Percentiles rank a stretch among this genome's conserved stretches.
Conservation (phyloP, 2,888 invertebrate genomes). For the Drosophila falleni region DNA sequence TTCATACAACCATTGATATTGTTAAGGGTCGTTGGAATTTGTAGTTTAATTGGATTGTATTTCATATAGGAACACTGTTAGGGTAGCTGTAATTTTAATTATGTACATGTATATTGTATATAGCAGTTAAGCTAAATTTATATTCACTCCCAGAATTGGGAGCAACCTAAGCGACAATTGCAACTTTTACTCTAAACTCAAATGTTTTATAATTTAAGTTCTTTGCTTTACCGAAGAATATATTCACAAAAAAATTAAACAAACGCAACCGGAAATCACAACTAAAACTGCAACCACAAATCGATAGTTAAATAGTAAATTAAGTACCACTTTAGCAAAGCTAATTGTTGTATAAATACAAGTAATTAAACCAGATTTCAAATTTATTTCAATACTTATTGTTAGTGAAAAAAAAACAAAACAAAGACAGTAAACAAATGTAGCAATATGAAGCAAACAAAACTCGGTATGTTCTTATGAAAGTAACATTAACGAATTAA, state of each 20-base stretch:
- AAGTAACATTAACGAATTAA: conserved; percentile 82
- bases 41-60: conserved; percentile 74
- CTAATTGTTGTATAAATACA: conserved; percentile 82
- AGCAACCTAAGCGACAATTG: conserved; percentile 32
- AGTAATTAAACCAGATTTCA: conserved; percentile 56
- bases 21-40: conserved; percentile 79
- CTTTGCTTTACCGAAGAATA: conserved; percentile 41
- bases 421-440: conserved; percentile 51
- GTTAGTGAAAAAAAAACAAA: conserved; percentile 33
- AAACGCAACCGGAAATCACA: conserved; percentile 7
- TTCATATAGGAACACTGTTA: conserved; percentile 74
- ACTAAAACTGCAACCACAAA: conserved; percentile 29
- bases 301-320: conserved; percentile 47
- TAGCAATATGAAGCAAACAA: conserved; percentile 76
- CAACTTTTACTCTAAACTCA: conserved; percentile 29
- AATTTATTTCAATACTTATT: conserved; percentile 60
- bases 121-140: conserved; percentile 67
- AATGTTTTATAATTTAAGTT: conserved; percentile 25
- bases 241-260: conserved; percentile 25
- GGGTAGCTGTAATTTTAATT: conserved; percentile 70
- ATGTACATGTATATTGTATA: conserved; percentile 78
- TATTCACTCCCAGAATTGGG: conserved; percentile 18
- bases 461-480: conserved; percentile 81
- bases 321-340: conserved; percentile 82
- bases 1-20: conserved; percentile 61